Base-by-base conservation (phyloP, 2,113 vertebrate genomes). In the Australoheros scitulus region DNA sequence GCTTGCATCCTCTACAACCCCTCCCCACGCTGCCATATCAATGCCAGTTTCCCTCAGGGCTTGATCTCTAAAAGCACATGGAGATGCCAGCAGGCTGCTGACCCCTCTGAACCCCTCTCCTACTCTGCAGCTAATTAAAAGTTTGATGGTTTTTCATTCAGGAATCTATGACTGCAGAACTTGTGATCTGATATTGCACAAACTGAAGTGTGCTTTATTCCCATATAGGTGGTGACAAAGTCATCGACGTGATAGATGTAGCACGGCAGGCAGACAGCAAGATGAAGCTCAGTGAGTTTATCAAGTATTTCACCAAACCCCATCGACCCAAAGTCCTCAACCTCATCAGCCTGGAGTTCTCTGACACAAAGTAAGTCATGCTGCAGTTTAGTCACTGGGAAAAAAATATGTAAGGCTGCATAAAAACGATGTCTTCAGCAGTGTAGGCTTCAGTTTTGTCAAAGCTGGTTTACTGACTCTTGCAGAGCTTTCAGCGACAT, bases 321-420 rank as follows among this genome's bases (percentile, higher is more conserved):
- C 95, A 97, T 64, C 96, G 97, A 91, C 97, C 98, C 61, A 99
- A 99, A 94, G 98, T 99, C 89, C 96, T 99, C 93, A 99, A 99
- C 92, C 97, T 99, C 93, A 99, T 99, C 96, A 99, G 98, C 95
- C 96, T 99, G 92, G 98, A 99, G 94, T 99, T 99, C 93, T 99
- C 98, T 0, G 98, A 99, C 94, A 98, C 97, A 11, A 99, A 97
- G 98, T 99, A 93, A 97, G 98, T 94, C 11, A 7, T 15, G 0
- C 26, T 81, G 5, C 26, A 3, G 20, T 78, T 47, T 26, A 8
- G 6, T 75, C 7, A 1, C 61, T 22, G 11, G 5, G 50, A 4
- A 29, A 29, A 29, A 4, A 29, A 29, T 29, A 29, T 29, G 29
- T 29, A 29, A 29, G 29, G 26, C 26, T 26, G 26, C 26, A 26